Evolutionary conservation across 2,797 vertebrate species (phyloP), one percentile per base, ranked within the genome.

Genomic region (Thripadectes ignobilis): DNA sequence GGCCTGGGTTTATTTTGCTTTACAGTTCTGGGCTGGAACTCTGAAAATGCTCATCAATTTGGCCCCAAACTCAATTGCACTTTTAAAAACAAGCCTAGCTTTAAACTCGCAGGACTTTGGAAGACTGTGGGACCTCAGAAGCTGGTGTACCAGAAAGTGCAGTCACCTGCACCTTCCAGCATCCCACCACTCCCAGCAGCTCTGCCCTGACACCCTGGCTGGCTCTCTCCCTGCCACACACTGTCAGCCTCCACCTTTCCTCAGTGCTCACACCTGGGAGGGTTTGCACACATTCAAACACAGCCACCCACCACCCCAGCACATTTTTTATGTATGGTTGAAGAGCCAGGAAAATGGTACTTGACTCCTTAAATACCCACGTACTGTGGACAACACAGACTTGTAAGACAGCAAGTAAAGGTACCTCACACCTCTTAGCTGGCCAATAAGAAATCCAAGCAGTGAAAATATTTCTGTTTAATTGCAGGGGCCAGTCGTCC

Each of bases 1-100:
- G 24, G 12, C 75, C 91, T 59, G 78, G 21, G 45, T 57, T 96
- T 89, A 55, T 67, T 85, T 85, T 91, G 61, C 74, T 84, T 94
- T 80, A 76, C 34, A 45, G 29, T 58, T 84, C 85, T 85, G 73
- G 68, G 54, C 54, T 93, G n/a, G 30, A 88, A 36, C 79, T 93
- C 67, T 74, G 76, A 71, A 90, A 87, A 81, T 7, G 12, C 46
- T 27, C 43, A 89, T 87, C 71, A 46, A 2, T 39, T 79, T 74
- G 55, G 15, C 76, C 52, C 30, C 45, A 88, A 80, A 59, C 51
- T 27, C 51, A 48, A 41, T 0, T 14, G 8, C 2, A 3, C 39
- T 82, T 87, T 34, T 62, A 12, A 66, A 89, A 77, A 18, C 49
- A 54, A 29, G 17, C 57, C 78, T 49, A 27, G 61, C 61, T 82